Conservation (phyloP, 2,113 vertebrate genomes). For the Mellivora capensis region DNA sequence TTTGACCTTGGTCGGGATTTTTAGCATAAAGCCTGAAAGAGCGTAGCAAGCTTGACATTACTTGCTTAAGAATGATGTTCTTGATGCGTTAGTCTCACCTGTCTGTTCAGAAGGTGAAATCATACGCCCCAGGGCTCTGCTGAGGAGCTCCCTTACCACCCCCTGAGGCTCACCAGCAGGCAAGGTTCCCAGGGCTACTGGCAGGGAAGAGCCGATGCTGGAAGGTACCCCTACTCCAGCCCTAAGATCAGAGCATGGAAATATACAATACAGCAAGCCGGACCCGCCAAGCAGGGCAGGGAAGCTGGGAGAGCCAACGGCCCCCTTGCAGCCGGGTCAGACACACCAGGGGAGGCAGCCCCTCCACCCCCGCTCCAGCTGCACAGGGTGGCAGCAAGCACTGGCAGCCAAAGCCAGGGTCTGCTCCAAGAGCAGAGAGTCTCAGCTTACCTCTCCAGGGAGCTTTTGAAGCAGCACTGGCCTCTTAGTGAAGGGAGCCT, state of each 20-base stretch:
- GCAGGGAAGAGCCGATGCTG: rapidly evolving
- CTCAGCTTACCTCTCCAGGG: neutral
- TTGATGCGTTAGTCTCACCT: neutral
- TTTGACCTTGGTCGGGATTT: rapidly evolving
- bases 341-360: rapidly evolving
- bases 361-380: neutral
- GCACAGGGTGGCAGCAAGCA: rapidly evolving
- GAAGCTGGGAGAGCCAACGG: rapidly evolving
- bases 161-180: neutral
- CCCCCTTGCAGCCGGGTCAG: no score
- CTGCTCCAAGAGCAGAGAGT: neutral
- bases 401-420: neutral
- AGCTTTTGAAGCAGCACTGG: neutral
- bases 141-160: rapidly evolving
- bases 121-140: neutral
- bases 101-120: neutral
- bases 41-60: rapidly evolving
- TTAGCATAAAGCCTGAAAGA: neutral
- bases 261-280: neutral
- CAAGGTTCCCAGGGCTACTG: rapidly evolving
- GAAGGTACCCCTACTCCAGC: neutral
- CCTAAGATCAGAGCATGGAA: neutral
- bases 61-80: no score
- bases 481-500: neutral
- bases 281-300: neutral